phyloP scores from a whole-genome alignment of 2,888 invertebrate species.

The Cerceris rybyensis region DNA sequence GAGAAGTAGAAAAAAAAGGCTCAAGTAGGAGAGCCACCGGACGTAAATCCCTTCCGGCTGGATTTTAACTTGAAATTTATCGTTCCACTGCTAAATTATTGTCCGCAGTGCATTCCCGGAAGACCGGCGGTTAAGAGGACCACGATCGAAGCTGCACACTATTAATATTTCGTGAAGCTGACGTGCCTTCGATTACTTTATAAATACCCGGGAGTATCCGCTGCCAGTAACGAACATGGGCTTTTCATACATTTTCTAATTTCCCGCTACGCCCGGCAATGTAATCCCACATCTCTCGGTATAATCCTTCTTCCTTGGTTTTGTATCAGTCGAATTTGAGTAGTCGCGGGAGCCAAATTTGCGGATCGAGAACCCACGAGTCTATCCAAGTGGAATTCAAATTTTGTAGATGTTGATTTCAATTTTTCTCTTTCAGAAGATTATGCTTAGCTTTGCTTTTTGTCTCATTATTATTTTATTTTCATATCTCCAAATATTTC shows the following conservation, averaged over 20 bases:
- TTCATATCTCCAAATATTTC: no score
- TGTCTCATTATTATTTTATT: no score
- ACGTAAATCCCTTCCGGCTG: constrained; percentile 76
- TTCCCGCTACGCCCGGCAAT: constrained; percentile 21
- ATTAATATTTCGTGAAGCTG: constrained; percentile 69
- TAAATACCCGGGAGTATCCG: constrained; percentile 38
- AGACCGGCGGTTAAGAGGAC: constrained; percentile 44
- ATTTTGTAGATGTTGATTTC: no score
- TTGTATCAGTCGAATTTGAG: constrained; percentile 8
- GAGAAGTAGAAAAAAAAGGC: constrained; percentile 50
- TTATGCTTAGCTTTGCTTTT: no score
- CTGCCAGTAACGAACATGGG: constrained; percentile 34
- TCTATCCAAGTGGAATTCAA: no score
- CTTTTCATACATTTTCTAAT: constrained; percentile 57
- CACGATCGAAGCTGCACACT: constrained; percentile 61
- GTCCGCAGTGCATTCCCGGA: constrained; percentile 65
- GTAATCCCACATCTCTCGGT: not conserved
- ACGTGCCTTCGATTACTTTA: constrained; percentile 57
- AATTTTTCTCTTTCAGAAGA: no score
- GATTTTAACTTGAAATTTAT: constrained; percentile 79
- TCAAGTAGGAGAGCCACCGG: constrained; percentile 59
- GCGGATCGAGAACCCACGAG: no score
- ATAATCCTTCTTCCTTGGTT: not conserved
- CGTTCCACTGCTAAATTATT: constrained; percentile 72
- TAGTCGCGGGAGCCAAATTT: no score